Conservation (phyloP, 2,888 invertebrate genomes). For the Rambutsinella grinnellia region DNA sequence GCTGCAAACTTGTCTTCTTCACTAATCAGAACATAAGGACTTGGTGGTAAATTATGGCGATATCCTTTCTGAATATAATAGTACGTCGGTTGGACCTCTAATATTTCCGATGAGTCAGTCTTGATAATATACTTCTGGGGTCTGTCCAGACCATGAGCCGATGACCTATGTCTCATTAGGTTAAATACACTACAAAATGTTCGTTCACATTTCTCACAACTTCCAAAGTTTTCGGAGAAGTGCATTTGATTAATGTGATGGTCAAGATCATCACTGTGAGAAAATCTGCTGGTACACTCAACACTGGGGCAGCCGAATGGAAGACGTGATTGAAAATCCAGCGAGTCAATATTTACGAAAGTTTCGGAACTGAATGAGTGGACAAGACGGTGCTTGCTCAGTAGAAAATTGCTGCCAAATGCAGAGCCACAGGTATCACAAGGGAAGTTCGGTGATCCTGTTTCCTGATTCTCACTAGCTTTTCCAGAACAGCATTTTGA, state of each 20-base stretch:
- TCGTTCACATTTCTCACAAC: conserved; percentile 21
- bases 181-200: neutral
- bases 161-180: conserved; percentile 3
- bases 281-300: conserved; percentile 28
- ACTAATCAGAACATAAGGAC: conserved; percentile 31
- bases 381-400: conserved; percentile 10
- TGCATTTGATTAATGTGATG: conserved; percentile 17
- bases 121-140: neutral
- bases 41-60: neutral
- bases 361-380: conserved; percentile 12
- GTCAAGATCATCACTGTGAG: conserved; percentile 2
- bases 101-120: neutral
- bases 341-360: neutral
- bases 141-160: neutral
- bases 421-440: conserved; percentile 14
- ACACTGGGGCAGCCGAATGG: neutral
- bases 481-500: neutral
- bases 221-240: neutral
- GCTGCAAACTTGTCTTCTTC: neutral
- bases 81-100: neutral
- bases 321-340: neutral
- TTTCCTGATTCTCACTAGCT: neutral
- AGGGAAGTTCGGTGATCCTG: neutral
- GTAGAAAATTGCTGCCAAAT: neutral
- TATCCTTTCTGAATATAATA: conserved; percentile 9